These are phyloP conservation scores for Planiliza haematocheilus DNA, from an alignment of 2,113 vertebrate species.

Conservation along the genomic window DNA sequence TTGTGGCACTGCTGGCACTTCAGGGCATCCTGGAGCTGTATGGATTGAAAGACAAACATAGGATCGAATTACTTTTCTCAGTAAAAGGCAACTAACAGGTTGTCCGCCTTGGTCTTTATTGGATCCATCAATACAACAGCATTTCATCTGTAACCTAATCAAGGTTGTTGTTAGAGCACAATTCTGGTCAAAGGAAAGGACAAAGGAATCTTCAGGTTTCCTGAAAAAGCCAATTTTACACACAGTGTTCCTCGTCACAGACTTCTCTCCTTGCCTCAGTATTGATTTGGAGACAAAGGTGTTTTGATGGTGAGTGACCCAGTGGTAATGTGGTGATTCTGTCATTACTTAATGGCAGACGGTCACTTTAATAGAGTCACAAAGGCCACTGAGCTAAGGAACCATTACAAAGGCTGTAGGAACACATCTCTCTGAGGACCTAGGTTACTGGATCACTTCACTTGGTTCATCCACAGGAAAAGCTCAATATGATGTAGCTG, in stretches of 20 bases:
- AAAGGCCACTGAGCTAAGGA: conserved; percentile 49
- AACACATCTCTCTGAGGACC: conserved; percentile 45
- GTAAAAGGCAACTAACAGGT: conserved; percentile 24
- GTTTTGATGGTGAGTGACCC: conserved; percentile 65
- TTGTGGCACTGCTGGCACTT: conserved; percentile 97
- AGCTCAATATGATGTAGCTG: conserved; percentile 25
- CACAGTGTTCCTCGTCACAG: conserved; percentile 19
- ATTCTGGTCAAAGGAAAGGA: conserved; percentile 29
- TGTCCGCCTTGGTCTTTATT: conserved; percentile 31
- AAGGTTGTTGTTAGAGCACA: conserved; percentile 30
- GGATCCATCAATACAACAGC: conserved; percentile 19
- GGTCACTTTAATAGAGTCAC: conserved; percentile 75
- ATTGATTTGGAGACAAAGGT: conserved; percentile 61
- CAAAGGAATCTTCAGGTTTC: conserved; percentile 19
- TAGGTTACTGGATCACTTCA: conserved; percentile 14
- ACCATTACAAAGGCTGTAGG: conserved; percentile 52
- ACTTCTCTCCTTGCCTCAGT: conserved; percentile 29
- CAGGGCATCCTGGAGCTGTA: conserved; percentile 94
- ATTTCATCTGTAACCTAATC: conserved; percentile 52
- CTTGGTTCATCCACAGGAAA: conserved; percentile 10
- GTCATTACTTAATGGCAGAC: conserved; percentile 66
- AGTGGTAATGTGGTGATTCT: conserved; percentile 68
- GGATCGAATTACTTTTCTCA: conserved; percentile 38
- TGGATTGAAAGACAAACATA: conserved; percentile 49
- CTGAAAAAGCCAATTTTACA: conserved; percentile 44